phyloP scores from a whole-genome alignment of 2,113 vertebrate genomes.

The Dromiciops gliroides region DNA sequence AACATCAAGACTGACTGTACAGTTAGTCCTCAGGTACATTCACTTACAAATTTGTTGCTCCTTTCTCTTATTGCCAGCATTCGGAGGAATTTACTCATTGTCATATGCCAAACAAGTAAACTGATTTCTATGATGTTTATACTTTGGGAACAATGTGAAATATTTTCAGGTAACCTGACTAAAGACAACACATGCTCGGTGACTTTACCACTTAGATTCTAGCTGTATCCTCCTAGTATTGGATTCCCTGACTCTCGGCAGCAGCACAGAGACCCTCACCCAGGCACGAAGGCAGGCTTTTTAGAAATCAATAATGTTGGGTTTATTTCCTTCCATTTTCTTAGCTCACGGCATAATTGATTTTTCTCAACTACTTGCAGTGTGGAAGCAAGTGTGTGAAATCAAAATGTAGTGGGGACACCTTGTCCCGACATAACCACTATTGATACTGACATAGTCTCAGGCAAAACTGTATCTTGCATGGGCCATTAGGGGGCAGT shows the following conservation, averaged over 20 bases:
- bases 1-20: slow-evolving; percentile 3
- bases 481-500: slow-evolving; percentile 80
- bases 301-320: background rate
- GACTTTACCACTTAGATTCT: background rate
- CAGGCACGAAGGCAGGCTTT: background rate
- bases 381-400: slow-evolving; percentile 9
- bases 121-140: background rate
- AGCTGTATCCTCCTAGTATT: background rate
- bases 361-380: slow-evolving; percentile 22
- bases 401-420: slow-evolving; percentile 45
- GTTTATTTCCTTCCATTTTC: background rate
- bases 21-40: background rate
- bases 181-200: background rate
- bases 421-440: background rate
- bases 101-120: background rate
- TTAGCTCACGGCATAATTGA: background rate
- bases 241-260: background rate
- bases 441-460: background rate
- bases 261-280: background rate
- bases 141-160: background rate
- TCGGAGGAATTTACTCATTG: background rate
- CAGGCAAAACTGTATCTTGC: background rate
- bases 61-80: background rate
- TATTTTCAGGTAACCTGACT: background rate
- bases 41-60: background rate